Percentiles rank a stretch among this genome's conserved stretches.
These are phyloP conservation scores for Streblospio benedicti DNA, from an alignment of 1,140 invertebrate genomes.

Conservation along the genomic window DNA sequence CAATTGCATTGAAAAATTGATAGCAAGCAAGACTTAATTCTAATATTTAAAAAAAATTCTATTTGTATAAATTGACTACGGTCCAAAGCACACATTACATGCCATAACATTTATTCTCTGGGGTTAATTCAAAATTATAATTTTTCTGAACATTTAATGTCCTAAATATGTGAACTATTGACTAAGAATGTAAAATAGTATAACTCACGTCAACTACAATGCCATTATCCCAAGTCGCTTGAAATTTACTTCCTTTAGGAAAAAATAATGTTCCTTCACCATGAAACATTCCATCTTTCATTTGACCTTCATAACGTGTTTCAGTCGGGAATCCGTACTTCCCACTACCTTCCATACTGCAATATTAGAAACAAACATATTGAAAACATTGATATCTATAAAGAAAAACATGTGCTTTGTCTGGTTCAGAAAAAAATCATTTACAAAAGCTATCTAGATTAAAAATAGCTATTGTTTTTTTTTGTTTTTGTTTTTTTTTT, in stretches of 20 bases:
- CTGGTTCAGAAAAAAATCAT: not conserved
- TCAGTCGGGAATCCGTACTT: constrained; percentile 46
- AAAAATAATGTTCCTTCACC: constrained; percentile 47
- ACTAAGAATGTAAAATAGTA: too few species aligned
- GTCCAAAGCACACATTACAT: too few species aligned
- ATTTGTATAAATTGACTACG: too few species aligned
- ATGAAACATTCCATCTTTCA: constrained; percentile 50
- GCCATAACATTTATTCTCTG: too few species aligned
- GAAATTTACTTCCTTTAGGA: constrained; percentile 48
- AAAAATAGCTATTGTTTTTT: not conserved
- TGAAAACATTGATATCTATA: not conserved
- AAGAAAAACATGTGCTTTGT: not conserved
- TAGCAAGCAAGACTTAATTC: too few species aligned
- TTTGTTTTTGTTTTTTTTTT: not conserved
- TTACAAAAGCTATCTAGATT: not conserved
- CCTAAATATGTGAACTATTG: too few species aligned
- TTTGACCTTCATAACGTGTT: constrained; percentile 46
- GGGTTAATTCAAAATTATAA: too few species aligned
- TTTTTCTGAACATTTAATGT: too few species aligned
- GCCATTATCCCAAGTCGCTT: constrained; percentile 47
- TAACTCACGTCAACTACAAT: constrained; percentile 36
- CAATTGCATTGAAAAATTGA: too few species aligned
- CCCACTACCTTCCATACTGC: constrained; percentile 45
- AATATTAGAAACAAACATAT: constrained; percentile 10
- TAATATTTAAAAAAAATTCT: too few species aligned